Conservation (phyloP, 2,888 invertebrate species). For the Erebia ligea region DNA sequence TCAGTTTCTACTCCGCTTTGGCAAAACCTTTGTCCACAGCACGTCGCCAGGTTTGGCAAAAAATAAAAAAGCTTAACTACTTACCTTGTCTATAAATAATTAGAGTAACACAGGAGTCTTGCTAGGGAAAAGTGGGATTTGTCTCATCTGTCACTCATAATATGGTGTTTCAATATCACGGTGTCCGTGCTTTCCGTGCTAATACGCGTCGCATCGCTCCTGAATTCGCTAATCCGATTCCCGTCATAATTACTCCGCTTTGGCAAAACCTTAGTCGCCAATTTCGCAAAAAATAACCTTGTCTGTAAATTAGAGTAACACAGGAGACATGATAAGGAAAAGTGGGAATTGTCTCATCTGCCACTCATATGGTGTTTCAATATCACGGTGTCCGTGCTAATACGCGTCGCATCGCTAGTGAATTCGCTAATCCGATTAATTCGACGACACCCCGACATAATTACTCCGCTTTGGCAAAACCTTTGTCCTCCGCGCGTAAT, state of each 20-base stretch:
- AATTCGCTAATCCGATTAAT: slow-evolving; percentile 42
- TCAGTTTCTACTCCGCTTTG: too few species aligned
- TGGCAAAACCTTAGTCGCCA: too few species aligned
- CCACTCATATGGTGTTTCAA: neutral
- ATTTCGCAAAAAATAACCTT: too few species aligned
- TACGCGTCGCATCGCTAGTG: slow-evolving; percentile 29
- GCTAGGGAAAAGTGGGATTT: neutral
- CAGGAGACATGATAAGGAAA: neutral
- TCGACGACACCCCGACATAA: slow-evolving; percentile 39
- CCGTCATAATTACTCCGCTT: slow-evolving; percentile 41
- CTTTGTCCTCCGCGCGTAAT: slow-evolving; percentile 34
- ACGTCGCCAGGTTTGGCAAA: too few species aligned
- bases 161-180: neutral
- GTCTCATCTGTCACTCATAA: neutral
- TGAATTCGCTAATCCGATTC: slow-evolving; percentile 41
- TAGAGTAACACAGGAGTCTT: too few species aligned
- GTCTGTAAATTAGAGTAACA: too few species aligned
- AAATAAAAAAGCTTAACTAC: too few species aligned
- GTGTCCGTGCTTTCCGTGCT: neutral
- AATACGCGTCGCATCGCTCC: slow-evolving; percentile 30
- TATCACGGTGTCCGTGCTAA: slow-evolving; percentile 9
- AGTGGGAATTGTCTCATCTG: neutral
- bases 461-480: slow-evolving; percentile 39
- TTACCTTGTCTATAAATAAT: too few species aligned
- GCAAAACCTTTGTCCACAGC: too few species aligned